Conservation (phyloP, 2,113 vertebrate species). For the Oenanthe oenanthe region DNA sequence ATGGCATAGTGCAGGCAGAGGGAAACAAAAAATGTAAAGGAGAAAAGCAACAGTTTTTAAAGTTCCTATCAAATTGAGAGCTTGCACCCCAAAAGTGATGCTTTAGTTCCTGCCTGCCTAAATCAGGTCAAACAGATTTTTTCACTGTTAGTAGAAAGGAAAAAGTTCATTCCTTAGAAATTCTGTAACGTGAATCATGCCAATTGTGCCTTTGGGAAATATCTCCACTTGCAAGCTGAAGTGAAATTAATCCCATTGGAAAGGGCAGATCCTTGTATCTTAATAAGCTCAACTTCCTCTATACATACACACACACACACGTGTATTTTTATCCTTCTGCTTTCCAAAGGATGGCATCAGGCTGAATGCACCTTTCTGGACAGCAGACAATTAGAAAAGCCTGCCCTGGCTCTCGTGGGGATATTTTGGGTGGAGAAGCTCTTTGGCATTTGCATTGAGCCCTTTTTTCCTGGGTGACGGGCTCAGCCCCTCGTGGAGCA, state of each 20-base stretch:
- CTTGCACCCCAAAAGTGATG: neutral
- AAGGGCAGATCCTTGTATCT: constrained; percentile 18
- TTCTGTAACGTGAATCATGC: constrained; percentile 2
- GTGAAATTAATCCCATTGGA: neutral
- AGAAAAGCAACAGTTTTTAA: neutral
- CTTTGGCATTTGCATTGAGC: neutral
- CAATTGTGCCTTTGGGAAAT: constrained; percentile 51
- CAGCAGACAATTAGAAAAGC: neutral
- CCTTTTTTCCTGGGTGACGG: neutral
- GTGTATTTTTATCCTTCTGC: neutral
- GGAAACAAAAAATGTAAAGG: neutral
- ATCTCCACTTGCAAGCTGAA: neutral
- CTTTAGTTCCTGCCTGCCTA: neutral
- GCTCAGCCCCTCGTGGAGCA: neutral
- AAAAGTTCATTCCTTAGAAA: constrained; percentile 18
- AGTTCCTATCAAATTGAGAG: neutral
- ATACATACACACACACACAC: neutral
- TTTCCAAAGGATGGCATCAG: neutral
- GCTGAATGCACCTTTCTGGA: neutral
- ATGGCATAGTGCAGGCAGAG: rapidly evolving
- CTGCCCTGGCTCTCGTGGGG: neutral
- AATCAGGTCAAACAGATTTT: constrained; percentile 27
- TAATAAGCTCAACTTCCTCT: neutral
- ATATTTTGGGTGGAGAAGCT: neutral
- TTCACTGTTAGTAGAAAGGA: neutral